phyloP scores from a whole-genome alignment of 2,888 invertebrate genomes.

The Prosopocoilus inquinatus region DNA sequence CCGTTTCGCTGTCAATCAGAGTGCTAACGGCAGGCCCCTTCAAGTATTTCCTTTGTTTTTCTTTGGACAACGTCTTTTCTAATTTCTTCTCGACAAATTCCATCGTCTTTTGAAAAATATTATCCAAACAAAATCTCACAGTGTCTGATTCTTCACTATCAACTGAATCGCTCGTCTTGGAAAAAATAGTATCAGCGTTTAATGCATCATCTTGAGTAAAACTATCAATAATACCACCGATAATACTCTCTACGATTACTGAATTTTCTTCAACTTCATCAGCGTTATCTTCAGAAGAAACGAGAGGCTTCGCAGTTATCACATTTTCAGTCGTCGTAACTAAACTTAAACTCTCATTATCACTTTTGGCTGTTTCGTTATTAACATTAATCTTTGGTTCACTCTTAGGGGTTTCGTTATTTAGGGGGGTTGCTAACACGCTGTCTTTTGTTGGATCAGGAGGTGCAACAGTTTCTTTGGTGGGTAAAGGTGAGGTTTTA shows the following conservation, averaged over 20 bases:
- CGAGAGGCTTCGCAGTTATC: not conserved
- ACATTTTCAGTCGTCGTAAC: not conserved
- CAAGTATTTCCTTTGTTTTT: not conserved
- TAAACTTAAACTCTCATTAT: not conserved
- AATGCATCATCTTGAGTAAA: no score
- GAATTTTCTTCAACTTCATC: no score
- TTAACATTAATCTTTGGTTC: not conserved
- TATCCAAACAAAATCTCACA: not conserved
- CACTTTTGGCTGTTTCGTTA: not conserved
- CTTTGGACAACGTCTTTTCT: not conserved
- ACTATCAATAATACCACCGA: no score
- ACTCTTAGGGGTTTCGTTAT: not conserved
- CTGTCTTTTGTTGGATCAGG: no score
- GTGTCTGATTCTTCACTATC: not conserved
- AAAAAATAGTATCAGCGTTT: no score
- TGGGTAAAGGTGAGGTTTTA: not conserved
- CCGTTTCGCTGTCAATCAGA: not conserved
- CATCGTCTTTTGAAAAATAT: not conserved
- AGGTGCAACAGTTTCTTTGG: not conserved
- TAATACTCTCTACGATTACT: no score
- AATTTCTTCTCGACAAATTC: not conserved
- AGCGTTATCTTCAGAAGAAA: no score
- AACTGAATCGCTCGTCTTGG: not conserved
- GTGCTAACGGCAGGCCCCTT: not conserved
- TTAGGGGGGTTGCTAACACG: no score